Evolutionary conservation across 92 coral and sea anemone species (phyloP).

Genomic region (Meandrina meandrites): DNA sequence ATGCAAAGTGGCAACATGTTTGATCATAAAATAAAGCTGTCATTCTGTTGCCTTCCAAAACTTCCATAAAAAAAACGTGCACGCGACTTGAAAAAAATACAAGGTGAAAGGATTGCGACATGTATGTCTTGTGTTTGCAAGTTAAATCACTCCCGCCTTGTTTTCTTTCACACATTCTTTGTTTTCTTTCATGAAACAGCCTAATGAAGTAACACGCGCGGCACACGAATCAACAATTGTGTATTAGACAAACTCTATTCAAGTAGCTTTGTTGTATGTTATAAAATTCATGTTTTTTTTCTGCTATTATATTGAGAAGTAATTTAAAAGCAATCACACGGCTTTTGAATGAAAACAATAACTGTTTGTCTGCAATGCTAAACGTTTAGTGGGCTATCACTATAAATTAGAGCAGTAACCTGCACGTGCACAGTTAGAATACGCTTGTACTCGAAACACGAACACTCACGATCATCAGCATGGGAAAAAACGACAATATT

Average conservation of each 20-base stretch:
- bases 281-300: neutral
- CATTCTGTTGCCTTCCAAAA: neutral
- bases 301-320: neutral
- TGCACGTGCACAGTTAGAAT: neutral
- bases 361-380: neutral
- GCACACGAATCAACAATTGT: neutral
- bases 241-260: neutral
- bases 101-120: neutral
- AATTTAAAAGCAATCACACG: neutral
- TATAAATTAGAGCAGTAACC: neutral
- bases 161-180: no score
- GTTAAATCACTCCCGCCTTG: neutral
- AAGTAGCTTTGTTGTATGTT: neutral
- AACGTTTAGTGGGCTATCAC: neutral
- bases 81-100: no score
- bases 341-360: neutral
- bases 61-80: no score
- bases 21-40: no score
- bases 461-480: neutral
- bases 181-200: no score
- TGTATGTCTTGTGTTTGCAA: neutral
- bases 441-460: neutral
- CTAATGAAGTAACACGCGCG: neutral
- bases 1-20: no score
- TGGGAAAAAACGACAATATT: conserved; percentile 10